Evolutionary conservation across 2,113 vertebrate species (phyloP).

Genomic region (Eurypyga helias): DNA sequence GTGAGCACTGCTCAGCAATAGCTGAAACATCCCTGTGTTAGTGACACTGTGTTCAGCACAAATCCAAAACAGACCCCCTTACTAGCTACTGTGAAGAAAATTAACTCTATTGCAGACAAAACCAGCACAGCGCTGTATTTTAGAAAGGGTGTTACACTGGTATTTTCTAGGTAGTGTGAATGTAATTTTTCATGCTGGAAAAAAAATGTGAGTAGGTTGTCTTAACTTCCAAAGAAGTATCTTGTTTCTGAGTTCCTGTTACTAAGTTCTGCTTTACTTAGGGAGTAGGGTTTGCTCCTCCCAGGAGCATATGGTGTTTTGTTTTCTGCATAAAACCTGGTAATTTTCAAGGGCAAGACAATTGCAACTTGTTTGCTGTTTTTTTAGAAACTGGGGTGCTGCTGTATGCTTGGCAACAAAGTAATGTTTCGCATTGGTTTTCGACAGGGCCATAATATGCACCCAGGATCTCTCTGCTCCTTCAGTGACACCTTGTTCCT

Average conservation of each 20-base stretch:
- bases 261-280: neutral
- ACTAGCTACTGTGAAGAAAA: too few relatives aligned
- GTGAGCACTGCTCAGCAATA: too few relatives aligned
- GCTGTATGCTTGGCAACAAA: neutral
- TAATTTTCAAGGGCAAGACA: conserved; percentile 12
- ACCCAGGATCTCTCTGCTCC: neutral
- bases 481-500: neutral
- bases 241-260: neutral
- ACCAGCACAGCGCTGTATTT: neutral
- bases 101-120: too few relatives aligned
- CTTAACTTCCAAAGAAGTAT: neutral
- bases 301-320: neutral
- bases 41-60: too few relatives aligned
- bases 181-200: neutral
- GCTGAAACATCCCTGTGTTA: too few relatives aligned
- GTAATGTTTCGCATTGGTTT: neutral
- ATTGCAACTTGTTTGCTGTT: neutral
- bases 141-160: neutral
- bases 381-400: neutral
- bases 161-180: neutral
- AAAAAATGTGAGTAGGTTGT: neutral
- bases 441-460: neutral
- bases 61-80: too few relatives aligned
- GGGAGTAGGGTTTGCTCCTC: neutral
- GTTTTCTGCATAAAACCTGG: neutral